Evolutionary conservation across 2,113 vertebrate genomes (phyloP).

Genomic region (Morone saxatilis): DNA sequence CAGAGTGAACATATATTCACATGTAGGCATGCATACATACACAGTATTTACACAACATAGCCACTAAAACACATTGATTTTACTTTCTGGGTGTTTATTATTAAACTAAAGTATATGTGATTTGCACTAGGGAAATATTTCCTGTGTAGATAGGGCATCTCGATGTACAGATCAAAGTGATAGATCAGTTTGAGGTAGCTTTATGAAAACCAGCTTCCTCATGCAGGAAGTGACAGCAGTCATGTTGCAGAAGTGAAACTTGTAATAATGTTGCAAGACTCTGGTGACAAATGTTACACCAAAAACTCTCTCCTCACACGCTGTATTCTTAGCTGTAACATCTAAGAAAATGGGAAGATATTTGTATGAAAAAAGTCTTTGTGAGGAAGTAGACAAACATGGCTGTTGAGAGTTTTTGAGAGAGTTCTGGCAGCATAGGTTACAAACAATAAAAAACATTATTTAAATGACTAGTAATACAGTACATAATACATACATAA

Average conservation of each 20-base stretch:
- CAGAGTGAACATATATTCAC: neutral
- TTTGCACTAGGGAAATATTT: neutral
- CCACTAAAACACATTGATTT: neutral
- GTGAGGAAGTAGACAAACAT: neutral
- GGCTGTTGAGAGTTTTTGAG: neutral
- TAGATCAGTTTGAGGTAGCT: neutral
- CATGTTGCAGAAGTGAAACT: slow-evolving; percentile 70
- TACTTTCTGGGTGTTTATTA: neutral
- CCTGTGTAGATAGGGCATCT: neutral
- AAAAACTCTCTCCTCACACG: neutral
- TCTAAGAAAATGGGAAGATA: slow-evolving; percentile 3
- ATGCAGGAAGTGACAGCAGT: slow-evolving; percentile 59
- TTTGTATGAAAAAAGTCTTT: neutral
- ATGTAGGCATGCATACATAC: neutral
- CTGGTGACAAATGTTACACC: neutral
- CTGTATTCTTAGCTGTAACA: neutral
- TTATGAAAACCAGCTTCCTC: slow-evolving; percentile 43
- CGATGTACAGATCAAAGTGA: neutral
- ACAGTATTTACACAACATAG: neutral
- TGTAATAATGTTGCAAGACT: slow-evolving; percentile 28
- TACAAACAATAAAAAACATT: neutral
- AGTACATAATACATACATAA: too few species aligned
- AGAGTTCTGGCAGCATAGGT: neutral
- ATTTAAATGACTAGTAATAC: neutral
- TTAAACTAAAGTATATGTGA: neutral